Evolutionary conservation across 2,113 vertebrate genomes (phyloP), one percentile per base, ranked within the genome.

Genomic region (human): DNA sequence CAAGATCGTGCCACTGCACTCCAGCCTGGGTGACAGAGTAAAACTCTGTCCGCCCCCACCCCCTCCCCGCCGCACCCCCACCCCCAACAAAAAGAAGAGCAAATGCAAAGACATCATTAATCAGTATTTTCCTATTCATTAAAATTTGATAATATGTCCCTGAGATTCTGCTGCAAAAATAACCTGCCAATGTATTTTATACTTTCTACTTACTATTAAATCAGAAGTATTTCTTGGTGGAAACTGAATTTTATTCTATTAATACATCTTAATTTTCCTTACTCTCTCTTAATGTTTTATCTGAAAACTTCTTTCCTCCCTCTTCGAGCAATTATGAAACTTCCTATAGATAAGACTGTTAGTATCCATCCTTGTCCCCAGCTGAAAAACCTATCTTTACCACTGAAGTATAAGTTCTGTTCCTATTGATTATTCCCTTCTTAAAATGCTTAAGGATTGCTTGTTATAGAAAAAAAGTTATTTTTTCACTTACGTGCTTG

Each of bases 261-360:
- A 64, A 30, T 14, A 64, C 6, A 87, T 55, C 57, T 57, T 92
- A 96, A 93, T 79, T 92, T 89, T 80, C 13, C 82, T 83, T 83
- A 78, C 50, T 87, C 45, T 90, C 30, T 48, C 45, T 94, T 75
- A 75, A 13, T 75, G 38, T 96, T 90, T 86, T 92, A 48, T 81
- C 93, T 96, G 86, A 92, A 96, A 97, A 90, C 96, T 85, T 59
- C 70, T 96, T 85, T 72, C 86, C 32, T 95, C 94, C 93, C 50
- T 97, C 52, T 79, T 22, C 73, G 22, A 93, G 61, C 95, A 91
- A 75, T 20, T 9, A 30, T 93, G 22, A 92, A 94, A 48, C 55
- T 92, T 88, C 8, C 57, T 52, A 83, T 11, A 45, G 18, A 1
- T 91, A 55, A 68, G 20, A 89, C 70, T 89, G 85, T 88, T 25